Evolutionary conservation across 1,140 invertebrate species (phyloP).

Genomic region (Drosophila kanapiae): DNA sequence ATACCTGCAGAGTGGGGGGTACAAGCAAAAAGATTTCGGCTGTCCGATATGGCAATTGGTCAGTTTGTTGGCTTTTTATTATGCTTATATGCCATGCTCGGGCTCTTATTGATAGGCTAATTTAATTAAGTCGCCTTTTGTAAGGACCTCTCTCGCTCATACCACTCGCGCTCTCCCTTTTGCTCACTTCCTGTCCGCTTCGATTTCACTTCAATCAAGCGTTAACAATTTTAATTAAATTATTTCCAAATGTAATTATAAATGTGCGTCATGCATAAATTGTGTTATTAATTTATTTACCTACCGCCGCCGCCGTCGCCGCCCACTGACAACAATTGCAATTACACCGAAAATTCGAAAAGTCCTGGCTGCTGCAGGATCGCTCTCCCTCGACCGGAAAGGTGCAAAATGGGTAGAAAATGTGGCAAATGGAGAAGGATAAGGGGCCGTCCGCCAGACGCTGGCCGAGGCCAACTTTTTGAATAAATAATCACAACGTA

Average conservation of each 20-base stretch:
- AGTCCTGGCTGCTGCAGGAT: conserved; percentile 39
- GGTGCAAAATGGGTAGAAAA: conserved; percentile 15
- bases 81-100: conserved; percentile 31
- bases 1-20: neutral
- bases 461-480: conserved; percentile 67
- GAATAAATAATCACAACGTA: conserved; percentile 83
- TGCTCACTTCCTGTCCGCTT: conserved; percentile 39
- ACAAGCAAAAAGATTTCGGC: conserved; percentile 20
- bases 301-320: neutral
- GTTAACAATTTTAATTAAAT: conserved; percentile 84
- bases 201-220: conserved; percentile 83
- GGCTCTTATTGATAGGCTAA: conserved; percentile 66
- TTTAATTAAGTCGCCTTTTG: conserved; percentile 71
- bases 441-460: conserved; percentile 13
- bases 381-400: conserved; percentile 1
- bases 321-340: conserved; percentile 52
- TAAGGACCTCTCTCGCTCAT: conserved; percentile 15
- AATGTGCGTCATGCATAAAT: conserved; percentile 82
- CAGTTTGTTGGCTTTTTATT: conserved; percentile 63
- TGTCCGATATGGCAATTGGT: conserved; percentile 63
- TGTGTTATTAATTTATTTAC: conserved; percentile 82
- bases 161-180: too few relatives aligned
- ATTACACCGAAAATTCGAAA: conserved; percentile 33
- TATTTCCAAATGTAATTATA: conserved; percentile 84
- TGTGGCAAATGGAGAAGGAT: conserved; percentile 9